These are phyloP conservation scores for Pardalotus punctatus DNA, from an alignment of 2,113 vertebrate species.

Conservation along the genomic window DNA sequence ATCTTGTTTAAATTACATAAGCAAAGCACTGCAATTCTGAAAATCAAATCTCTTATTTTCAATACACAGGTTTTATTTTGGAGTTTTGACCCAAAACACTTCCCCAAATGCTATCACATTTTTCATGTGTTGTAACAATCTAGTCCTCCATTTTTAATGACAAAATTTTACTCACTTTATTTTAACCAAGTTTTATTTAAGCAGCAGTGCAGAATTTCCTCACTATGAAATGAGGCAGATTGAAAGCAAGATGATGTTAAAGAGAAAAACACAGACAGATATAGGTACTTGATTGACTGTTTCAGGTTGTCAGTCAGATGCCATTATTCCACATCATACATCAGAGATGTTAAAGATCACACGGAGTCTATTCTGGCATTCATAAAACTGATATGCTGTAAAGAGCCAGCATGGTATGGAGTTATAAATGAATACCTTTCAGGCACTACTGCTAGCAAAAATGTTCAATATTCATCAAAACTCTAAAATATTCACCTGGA, in stretches of 20 bases:
- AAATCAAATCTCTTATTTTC: neutral
- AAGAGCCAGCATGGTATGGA: neutral
- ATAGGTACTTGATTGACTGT: neutral
- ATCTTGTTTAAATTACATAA: neutral
- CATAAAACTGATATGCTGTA: neutral
- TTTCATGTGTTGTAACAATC: neutral
- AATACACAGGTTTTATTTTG: neutral
- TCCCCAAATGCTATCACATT: neutral
- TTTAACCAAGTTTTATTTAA: neutral
- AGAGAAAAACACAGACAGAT: neutral
- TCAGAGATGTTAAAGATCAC: neutral
- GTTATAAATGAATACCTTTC: neutral
- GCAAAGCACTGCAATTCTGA: neutral
- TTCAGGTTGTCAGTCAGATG: neutral
- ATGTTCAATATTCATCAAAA: neutral
- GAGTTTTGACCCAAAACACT: neutral
- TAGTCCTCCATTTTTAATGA: neutral
- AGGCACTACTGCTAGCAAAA: neutral
- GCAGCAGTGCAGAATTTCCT: neutral
- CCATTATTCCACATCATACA: neutral
- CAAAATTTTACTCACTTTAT: neutral
- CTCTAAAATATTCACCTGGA: neutral
- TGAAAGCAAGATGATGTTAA: neutral
- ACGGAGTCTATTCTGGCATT: neutral
- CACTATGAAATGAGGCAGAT: neutral